These are phyloP conservation scores for Colinus virginianus DNA, from an alignment of 2,113 vertebrate species.

Conservation along the genomic window DNA sequence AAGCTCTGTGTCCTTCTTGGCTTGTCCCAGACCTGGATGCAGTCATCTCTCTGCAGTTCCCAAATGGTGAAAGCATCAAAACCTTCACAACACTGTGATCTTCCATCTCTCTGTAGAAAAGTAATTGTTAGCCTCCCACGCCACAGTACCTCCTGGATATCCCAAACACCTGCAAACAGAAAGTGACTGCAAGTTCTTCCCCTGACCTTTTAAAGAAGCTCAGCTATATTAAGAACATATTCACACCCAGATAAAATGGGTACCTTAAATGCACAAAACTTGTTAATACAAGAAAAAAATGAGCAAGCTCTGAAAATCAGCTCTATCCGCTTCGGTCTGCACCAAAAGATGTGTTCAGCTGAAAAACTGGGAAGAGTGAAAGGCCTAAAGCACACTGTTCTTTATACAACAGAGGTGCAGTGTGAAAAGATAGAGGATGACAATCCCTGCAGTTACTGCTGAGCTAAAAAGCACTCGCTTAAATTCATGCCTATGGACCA, in stretches of 20 bases:
- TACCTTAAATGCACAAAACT: neutral
- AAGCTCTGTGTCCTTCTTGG: too few relatives aligned
- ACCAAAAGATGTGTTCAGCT: neutral
- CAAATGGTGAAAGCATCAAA: neutral
- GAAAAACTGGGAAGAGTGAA: neutral
- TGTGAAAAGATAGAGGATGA: neutral
- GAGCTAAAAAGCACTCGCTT: neutral
- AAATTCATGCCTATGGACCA: fast-evolving
- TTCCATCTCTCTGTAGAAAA: neutral
- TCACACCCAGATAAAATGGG: neutral
- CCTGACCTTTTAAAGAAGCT: neutral
- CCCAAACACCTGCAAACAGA: neutral
- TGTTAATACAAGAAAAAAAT: neutral
- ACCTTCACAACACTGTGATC: neutral
- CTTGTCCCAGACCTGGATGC: too few relatives aligned
- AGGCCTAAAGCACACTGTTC: neutral
- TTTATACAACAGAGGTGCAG: neutral
- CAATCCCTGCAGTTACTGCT: neutral
- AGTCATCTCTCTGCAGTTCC: neutral
- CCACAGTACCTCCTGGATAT: neutral
- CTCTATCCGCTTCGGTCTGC: neutral
- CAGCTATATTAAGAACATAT: neutral
- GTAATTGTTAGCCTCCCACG: neutral
- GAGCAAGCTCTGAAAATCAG: neutral
- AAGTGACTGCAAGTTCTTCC: neutral